Evolutionary conservation across 2,113 vertebrate genomes (phyloP), one percentile per base, ranked within the genome.

Genomic region (Heloderma charlesbogerti): DNA sequence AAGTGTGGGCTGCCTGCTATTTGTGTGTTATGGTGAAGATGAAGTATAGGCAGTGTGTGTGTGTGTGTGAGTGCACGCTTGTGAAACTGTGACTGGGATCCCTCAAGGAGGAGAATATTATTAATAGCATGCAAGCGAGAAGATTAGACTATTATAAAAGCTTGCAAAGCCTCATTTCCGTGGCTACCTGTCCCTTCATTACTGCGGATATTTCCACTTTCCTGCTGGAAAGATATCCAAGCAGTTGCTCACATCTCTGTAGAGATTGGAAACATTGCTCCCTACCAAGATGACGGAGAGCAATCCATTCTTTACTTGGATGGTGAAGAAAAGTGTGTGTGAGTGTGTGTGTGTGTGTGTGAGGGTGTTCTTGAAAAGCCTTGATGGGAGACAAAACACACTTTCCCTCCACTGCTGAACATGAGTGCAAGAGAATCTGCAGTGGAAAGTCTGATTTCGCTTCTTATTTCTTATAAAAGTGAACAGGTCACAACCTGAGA

Each of bases 21-120:
- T 13, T 71, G 82, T 91, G 63, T 66, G 9, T 51, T 1, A 0
- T 40, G 0, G 2, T 63, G n/a, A 1, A 18, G 0, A 0, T 1
- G n/a, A 37, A 87, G n/a, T 0, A 0, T n/a, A 60, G 84, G 74
- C 0, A 0, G 27, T 72, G 54, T 34, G 10, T 89, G 67, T 74
- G 69, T 60, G n/a, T 43, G 45, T 25, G 84, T 27, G 29, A 8
- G 3, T 1, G 37, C 63, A 43, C 8, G 40, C 0, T 0, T n/a
- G 0, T 54, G 69, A 74, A 82, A 84, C 80, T 79, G 31, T n/a
- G 7, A n/a, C 60, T 67, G 88, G 84, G 29, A 51, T 67, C 29
- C 40, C 40, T 74, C 54, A 83, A 88, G 80, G 77, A 57, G 2
- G 3, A 63, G 34, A 67, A 43, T 60, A n/a, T 67, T 77, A 82